phyloP scores from a whole-genome alignment of 2,113 vertebrate species.

The Mesembrinibis cayennensis region DNA sequence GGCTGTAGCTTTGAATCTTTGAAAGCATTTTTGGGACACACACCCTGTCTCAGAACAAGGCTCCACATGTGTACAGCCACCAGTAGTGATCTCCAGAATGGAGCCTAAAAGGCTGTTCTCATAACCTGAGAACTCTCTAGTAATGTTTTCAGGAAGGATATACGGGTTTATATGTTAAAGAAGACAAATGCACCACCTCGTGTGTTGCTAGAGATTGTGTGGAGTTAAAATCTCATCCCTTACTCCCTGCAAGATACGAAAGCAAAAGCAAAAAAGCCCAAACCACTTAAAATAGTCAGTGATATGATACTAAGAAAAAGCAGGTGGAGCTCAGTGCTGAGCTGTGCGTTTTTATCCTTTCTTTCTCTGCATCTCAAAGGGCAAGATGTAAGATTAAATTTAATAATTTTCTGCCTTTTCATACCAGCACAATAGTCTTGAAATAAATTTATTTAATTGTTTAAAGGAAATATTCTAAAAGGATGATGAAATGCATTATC shows the following conservation, averaged over 20 bases:
- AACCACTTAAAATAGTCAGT: background rate
- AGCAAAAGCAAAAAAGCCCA: background rate
- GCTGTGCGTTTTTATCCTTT: background rate
- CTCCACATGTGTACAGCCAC: background rate
- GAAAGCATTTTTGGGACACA: background rate
- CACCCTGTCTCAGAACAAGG: background rate
- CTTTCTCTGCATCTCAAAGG: background rate
- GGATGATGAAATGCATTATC: background rate
- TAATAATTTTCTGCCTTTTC: background rate
- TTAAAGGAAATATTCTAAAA: background rate
- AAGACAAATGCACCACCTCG: background rate
- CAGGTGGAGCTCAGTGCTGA: background rate
- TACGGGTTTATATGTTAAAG: background rate
- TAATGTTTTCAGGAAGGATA: background rate
- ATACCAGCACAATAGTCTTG: background rate
- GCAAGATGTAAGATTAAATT: background rate
- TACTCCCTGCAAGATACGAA: background rate
- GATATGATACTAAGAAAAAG: background rate
- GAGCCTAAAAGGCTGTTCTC: background rate
- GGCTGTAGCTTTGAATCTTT: background rate
- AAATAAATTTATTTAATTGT: background rate
- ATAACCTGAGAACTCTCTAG: background rate
- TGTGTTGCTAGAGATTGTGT: background rate
- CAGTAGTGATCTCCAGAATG: background rate
- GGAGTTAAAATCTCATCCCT: background rate